phyloP scores from a whole-genome alignment of 2,888 invertebrate species.

The Portevinia maculata region DNA sequence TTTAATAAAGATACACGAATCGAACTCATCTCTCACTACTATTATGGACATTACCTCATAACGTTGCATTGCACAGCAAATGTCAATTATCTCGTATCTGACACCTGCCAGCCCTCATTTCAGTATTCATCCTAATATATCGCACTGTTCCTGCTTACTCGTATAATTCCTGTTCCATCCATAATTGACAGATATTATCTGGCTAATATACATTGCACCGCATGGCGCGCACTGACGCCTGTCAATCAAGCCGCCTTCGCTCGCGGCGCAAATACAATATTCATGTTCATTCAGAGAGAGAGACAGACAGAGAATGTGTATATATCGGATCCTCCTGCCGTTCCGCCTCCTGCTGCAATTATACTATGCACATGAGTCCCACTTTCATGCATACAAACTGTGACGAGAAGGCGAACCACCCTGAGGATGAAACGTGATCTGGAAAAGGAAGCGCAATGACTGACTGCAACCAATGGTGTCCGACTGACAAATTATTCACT shows the following conservation, averaged over 20 bases:
- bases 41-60: not conserved
- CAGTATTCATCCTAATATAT: constrained; percentile 41
- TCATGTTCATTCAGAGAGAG: not conserved
- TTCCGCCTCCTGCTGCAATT: constrained; percentile 42
- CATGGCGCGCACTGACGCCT: constrained; percentile 27
- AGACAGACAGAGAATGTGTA: not conserved
- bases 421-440: constrained; percentile 61
- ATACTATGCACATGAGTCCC: constrained; percentile 38
- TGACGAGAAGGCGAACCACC: constrained; percentile 46
- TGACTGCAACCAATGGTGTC: constrained; percentile 17
- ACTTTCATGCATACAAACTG: constrained; percentile 45
- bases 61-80: constrained; percentile 17
- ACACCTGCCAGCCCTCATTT: constrained; percentile 41
- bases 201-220: constrained; percentile 19
- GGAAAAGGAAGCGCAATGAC: constrained; percentile 49
- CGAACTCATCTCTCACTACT: not conserved
- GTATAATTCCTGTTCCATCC: too few species aligned
- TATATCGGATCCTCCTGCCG: constrained; percentile 9
- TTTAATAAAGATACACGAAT: not conserved
- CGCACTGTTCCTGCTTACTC: constrained; percentile 41
- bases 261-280: not conserved
- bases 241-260: constrained; percentile 53
- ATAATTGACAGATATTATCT: constrained; percentile 64
- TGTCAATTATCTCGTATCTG: constrained; percentile 32
- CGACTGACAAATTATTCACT: constrained; percentile 39